Evolutionary conservation across 2,888 invertebrate genomes (phyloP), one percentile per base, ranked within the genome.

Genomic region (Meghimatium bilineatum): DNA sequence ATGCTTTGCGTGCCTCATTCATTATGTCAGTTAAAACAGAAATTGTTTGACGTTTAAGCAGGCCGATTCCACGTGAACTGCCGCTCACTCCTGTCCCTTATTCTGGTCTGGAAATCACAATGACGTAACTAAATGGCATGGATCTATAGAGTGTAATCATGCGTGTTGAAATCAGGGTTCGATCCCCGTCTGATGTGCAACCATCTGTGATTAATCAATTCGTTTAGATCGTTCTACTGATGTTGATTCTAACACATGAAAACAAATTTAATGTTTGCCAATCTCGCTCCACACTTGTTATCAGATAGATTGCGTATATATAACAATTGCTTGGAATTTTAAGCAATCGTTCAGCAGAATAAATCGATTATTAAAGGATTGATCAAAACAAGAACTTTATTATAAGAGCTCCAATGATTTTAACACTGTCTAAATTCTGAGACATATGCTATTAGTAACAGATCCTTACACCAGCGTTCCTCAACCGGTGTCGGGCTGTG

Each of bases 91-190:
- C 6, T 32, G 26, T 56, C 76, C 56, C 76, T 56, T 76, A 29
- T 76, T 56, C 76, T 34, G 23, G 32, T 56, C 34, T 12, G 34
- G 56, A 32, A 36, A 32, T 56, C 56, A 34, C 76, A 38, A 66
- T 78, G 78, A 66, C 78, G 66, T 49, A 66, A 66, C 78, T 78
- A 66, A 78, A 78, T 36, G 78, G 38, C 44, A 49, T 34, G 32
- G 20, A 44, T 49, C 67, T 67, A 67, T 49, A 36, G 67, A 32
- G 79, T 67, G 69, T 36, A 26, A 52, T 79, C 60, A 69, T 66
- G 29, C 69, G 49, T 1, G 32, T n/a, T 69, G 69, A 52, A 79
- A 69, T 52, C 69, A 44, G 20, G 49, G 44, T 67, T 69, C 49
- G 32, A 67, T 67, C 26, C 8, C 67, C 26, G 49, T 69, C 52